Conservation (phyloP, 2,888 invertebrate genomes). For the Epiblema foenella region DNA sequence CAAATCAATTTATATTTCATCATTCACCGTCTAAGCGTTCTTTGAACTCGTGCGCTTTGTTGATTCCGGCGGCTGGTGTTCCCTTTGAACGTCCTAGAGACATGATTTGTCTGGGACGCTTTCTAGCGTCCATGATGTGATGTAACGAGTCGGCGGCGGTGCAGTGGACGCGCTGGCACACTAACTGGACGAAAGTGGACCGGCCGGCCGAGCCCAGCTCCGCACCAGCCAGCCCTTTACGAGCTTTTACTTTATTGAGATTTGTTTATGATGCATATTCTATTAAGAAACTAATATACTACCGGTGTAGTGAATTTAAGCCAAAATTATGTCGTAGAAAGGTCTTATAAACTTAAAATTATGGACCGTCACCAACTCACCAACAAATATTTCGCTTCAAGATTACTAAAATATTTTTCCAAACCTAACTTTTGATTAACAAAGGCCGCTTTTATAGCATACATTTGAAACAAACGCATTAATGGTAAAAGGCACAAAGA, state of each 20-base stretch:
- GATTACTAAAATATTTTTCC: neutral
- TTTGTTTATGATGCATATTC: constrained; percentile 41
- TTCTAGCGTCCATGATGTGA: constrained; percentile 73
- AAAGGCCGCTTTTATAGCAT: constrained; percentile 5
- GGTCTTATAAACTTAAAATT: constrained; percentile 16
- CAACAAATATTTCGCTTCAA: neutral
- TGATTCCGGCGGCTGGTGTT: constrained; percentile 48
- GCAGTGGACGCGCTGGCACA: constrained; percentile 60
- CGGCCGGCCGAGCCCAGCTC: constrained; percentile 58
- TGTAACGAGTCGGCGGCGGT: constrained; percentile 49
- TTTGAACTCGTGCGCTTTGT: constrained; percentile 44
- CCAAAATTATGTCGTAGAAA: constrained; percentile 29
- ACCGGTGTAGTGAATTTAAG: constrained; percentile 16
- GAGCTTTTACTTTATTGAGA: constrained; percentile 44
- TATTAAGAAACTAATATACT: constrained; percentile 37
- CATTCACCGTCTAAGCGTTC: constrained; percentile 42
- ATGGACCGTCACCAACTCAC: neutral
- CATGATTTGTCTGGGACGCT: constrained; percentile 65
- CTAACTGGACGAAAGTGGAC: constrained; percentile 73
- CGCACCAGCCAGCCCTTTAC: constrained; percentile 40
- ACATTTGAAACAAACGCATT: constrained; percentile 51
- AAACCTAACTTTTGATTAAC: constrained; percentile 3
- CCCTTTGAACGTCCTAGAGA: constrained; percentile 58
- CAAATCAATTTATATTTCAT: constrained; percentile 43
- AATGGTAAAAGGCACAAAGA: constrained; percentile 64